phyloP scores from a whole-genome alignment of 2,113 vertebrate species.

The Lasiurus cinereus region DNA sequence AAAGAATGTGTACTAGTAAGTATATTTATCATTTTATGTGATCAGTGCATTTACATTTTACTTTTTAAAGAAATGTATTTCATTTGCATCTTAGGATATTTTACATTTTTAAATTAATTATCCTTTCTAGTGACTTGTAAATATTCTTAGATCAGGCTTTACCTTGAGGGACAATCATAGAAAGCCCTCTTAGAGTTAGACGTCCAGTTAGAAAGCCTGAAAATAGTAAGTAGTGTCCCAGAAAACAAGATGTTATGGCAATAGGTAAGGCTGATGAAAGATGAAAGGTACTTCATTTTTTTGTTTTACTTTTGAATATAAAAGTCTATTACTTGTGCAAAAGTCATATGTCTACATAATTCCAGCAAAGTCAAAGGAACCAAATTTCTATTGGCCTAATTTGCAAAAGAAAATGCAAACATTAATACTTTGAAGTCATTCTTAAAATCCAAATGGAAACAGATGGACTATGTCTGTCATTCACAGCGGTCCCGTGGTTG shows the following conservation, averaged over 20 bases:
- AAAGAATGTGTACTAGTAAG: neutral
- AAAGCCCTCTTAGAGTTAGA: neutral
- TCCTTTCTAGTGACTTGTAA: neutral
- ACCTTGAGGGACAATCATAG: neutral
- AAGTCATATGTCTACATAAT: neutral
- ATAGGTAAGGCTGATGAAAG: neutral
- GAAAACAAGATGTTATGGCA: neutral
- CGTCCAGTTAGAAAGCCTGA: neutral
- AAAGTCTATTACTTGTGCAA: constrained; percentile 13
- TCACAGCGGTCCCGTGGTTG: neutral
- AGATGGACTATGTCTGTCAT: neutral
- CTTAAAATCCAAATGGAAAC: constrained; percentile 30
- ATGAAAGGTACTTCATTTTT: neutral
- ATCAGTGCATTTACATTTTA: neutral
- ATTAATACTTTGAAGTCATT: neutral
- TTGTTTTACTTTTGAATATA: neutral
- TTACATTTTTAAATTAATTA: neutral
- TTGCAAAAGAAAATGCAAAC: neutral
- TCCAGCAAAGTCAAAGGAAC: neutral
- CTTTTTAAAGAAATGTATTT: neutral
- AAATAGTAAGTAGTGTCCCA: neutral
- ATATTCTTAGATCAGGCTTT: neutral
- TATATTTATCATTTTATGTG: neutral
- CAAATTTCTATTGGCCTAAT: neutral
- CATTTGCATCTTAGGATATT: neutral